phyloP scores from a whole-genome alignment of 53 echinoderm and acorn worm species.

The Mesocentrotus franciscanus region DNA sequence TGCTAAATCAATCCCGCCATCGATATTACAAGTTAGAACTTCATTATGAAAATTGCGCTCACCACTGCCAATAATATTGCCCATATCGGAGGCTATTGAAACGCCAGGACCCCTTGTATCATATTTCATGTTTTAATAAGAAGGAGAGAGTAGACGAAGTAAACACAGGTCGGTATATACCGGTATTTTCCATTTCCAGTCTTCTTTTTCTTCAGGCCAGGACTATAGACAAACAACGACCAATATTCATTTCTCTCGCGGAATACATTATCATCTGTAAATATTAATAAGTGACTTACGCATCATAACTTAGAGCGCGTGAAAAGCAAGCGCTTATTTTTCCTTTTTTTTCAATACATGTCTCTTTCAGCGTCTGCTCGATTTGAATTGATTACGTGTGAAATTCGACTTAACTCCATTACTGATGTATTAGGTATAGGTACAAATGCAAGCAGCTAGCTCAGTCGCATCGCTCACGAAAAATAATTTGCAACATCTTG shows the following conservation, averaged over 20 bases:
- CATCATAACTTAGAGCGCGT: background rate
- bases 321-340: background rate
- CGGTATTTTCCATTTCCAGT: background rate
- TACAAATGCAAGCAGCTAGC: constrained; percentile 6
- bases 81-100: constrained; percentile 23
- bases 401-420: background rate
- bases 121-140: constrained; percentile 50
- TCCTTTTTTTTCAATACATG: background rate
- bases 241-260: background rate
- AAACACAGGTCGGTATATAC: background rate
- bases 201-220: background rate
- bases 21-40: constrained; percentile 55
- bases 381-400: background rate
- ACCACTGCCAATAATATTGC: constrained; percentile 29
- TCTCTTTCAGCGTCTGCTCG: background rate
- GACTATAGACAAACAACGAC: background rate
- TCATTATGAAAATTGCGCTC: constrained; percentile 10
- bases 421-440: constrained; percentile 1
- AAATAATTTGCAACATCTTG: constrained; percentile 1
- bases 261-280: background rate
- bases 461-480: background rate
- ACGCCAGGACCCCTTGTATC: constrained; percentile 22
- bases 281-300: background rate
- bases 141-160: background rate
- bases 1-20: constrained; percentile 39